A percentile compares a stretch with the other conserved stretches of the same genome.
Evolutionary conservation across 1,140 invertebrate species (phyloP).

Genomic region (Amyelois transitella): DNA sequence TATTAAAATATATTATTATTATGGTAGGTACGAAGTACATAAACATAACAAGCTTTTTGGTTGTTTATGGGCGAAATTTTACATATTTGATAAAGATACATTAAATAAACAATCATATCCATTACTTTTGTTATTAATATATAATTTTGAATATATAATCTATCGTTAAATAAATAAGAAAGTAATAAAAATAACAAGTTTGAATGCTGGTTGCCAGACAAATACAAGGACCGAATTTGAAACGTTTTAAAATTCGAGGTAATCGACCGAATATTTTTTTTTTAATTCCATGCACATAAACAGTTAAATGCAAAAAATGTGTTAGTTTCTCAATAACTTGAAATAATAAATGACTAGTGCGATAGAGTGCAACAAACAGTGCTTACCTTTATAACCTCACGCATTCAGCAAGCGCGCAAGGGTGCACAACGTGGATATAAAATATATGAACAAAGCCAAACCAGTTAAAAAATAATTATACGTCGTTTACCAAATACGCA

Average conservation of each 20-base stretch:
- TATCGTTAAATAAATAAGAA: neutral
- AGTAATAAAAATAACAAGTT: neutral
- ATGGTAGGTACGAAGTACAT: neutral
- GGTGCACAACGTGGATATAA: neutral
- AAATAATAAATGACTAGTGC: neutral
- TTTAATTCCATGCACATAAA: too few relatives aligned
- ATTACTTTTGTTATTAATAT: neutral
- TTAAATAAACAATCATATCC: neutral
- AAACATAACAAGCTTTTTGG: neutral
- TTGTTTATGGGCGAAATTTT: neutral
- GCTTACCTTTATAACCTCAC: conserved; percentile 1
- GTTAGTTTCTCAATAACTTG: neutral
- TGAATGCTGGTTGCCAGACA: too few relatives aligned
- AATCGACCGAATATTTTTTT: neutral
- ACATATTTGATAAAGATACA: neutral
- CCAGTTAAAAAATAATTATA: neutral
- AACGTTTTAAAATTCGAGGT: too few relatives aligned
- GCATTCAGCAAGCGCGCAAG: neutral
- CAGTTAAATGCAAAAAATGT: too few relatives aligned
- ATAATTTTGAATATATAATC: neutral
- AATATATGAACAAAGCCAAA: neutral
- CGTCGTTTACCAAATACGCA: too few relatives aligned
- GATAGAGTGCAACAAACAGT: conserved; percentile 6
- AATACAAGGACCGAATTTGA: neutral
- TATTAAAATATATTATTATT: conserved; percentile 1